These are phyloP conservation scores for honey bee (Apis mellifera) DNA, from an alignment of 1,140 invertebrate genomes.

Conservation along the genomic window DNA sequence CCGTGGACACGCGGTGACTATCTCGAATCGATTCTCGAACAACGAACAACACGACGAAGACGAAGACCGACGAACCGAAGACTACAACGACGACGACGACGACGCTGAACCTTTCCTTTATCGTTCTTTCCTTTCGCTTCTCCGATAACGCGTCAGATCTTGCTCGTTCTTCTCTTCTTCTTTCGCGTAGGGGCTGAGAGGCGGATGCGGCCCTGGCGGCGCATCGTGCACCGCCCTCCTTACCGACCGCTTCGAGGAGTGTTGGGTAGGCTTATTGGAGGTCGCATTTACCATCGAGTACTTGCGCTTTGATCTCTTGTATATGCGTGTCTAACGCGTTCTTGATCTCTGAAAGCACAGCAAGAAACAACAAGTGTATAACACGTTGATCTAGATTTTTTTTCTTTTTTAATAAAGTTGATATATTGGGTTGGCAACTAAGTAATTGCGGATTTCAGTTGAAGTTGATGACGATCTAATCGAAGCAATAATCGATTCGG, in stretches of 20 bases:
- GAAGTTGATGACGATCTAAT: no score
- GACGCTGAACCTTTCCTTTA: slow-evolving; percentile 22
- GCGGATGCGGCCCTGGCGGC: slow-evolving; percentile 68
- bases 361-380: not conserved
- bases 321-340: slow-evolving; percentile 97
- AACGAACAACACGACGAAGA: slow-evolving; percentile 28
- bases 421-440: no score
- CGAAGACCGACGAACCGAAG: not conserved
- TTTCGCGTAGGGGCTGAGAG: slow-evolving; percentile 48
- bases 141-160: slow-evolving; percentile 38
- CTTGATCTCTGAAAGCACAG: slow-evolving; percentile 91
- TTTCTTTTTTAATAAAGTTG: no score
- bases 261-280: slow-evolving; percentile 87
- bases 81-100: not conserved
- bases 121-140: slow-evolving; percentile 44
- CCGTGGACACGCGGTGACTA: slow-evolving; percentile 11
- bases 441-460: no score
- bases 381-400: not conserved
- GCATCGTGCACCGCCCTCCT: slow-evolving; percentile 63
- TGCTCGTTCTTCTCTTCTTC: slow-evolving; percentile 45
- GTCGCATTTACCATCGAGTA: slow-evolving; percentile 94
- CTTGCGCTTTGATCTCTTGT: slow-evolving; percentile 95
- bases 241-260: slow-evolving; percentile 63
- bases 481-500: no score
- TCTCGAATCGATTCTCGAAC: slow-evolving; percentile 28